Evolutionary conservation across 2,113 vertebrate genomes (phyloP).

Genomic region (Ceyx margarethae): DNA sequence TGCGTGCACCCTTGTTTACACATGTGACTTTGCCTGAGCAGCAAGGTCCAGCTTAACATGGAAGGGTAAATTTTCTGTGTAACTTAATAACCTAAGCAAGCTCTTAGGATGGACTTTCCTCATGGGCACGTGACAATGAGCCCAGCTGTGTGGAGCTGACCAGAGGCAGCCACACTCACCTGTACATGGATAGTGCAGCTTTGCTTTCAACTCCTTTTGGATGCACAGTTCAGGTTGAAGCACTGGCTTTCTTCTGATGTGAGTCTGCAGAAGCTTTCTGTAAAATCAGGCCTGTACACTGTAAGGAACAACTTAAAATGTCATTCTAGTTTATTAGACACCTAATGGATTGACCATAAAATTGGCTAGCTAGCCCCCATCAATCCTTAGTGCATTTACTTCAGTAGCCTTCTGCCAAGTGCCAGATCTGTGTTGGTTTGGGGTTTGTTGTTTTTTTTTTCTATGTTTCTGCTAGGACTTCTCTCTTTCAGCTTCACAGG

Average conservation of each 20-base stretch:
- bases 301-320: not conserved
- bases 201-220: not conserved
- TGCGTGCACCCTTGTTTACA: not conserved
- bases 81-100: not conserved
- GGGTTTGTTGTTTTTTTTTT: not conserved
- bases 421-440: not conserved
- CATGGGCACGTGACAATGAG: not conserved
- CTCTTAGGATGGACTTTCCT: not conserved
- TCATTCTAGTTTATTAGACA: not conserved
- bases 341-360: not conserved
- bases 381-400: not conserved
- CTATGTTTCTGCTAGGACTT: not conserved
- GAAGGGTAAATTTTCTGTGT: not conserved
- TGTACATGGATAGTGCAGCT: accelerated
- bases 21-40: not conserved
- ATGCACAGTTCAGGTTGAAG: not conserved
- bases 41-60: not conserved
- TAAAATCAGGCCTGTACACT: not conserved
- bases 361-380: too few relatives aligned
- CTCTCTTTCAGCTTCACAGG: not conserved
- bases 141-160: not conserved
- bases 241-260: not conserved
- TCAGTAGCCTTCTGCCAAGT: not conserved
- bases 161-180: not conserved
- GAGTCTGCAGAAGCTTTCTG: not conserved